Conservation (phyloP, 2,888 invertebrate genomes). For the Drosophila emarginata region DNA sequence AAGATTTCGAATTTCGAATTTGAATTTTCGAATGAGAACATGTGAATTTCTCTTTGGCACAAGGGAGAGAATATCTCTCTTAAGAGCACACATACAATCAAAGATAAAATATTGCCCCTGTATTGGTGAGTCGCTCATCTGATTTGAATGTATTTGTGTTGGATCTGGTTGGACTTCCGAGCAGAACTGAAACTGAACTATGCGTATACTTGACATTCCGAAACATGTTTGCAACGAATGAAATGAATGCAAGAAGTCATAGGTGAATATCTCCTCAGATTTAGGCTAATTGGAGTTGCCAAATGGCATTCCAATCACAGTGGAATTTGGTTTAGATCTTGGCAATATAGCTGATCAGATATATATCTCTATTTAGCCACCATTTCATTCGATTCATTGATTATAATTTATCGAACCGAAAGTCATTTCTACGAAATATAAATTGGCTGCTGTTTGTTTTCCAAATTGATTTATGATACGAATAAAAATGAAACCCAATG, state of each 20-base stretch:
- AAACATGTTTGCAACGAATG: conserved; percentile 26
- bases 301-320: background rate
- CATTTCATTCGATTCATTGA: background rate
- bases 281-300: background rate
- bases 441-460: conserved; percentile 33
- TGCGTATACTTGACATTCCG: conserved; percentile 51
- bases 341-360: background rate
- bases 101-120: conserved; percentile 24
- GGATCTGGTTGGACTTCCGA: conserved; percentile 44
- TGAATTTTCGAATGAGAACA: background rate
- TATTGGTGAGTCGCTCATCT: conserved; percentile 51
- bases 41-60: conserved; percentile 24
- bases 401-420: conserved; percentile 36
- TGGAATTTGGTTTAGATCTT: background rate
- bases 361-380: background rate
- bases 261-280: conserved; percentile 2
- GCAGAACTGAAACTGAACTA: conserved; percentile 54
- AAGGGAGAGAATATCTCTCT: conserved; percentile 24
- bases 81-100: conserved; percentile 42
- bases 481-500: conserved; percentile 42
- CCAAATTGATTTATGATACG: conserved; percentile 55
- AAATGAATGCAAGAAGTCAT: background rate
- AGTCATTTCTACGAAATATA: conserved; percentile 35
- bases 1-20: background rate
- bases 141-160: conserved; percentile 58